Evolutionary conservation across 2,888 invertebrate species (phyloP).

Genomic region (Aquatica leii): DNA sequence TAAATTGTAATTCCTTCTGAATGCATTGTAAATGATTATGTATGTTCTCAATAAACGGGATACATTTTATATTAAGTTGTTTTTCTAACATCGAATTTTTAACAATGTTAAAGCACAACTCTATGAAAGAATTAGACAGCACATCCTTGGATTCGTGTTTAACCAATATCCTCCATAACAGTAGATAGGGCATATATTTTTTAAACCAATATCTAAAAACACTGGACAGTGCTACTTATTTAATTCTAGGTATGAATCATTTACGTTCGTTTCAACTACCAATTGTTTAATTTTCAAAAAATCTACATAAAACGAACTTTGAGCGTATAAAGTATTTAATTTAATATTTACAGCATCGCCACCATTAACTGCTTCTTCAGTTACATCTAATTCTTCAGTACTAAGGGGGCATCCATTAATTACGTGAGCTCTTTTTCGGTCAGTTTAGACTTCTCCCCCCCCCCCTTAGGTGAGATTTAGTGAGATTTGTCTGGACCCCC

Average conservation of each 20-base stretch:
- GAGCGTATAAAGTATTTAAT: not conserved
- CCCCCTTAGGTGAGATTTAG: too few relatives aligned
- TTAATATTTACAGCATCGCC: not conserved
- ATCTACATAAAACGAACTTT: not conserved
- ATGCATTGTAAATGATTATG: too few relatives aligned
- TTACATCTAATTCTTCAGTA: too few relatives aligned
- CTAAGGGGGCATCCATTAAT: too few relatives aligned
- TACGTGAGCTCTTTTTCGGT: too few relatives aligned
- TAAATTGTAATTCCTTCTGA: too few relatives aligned
- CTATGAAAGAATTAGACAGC: not conserved
- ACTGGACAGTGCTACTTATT: not conserved
- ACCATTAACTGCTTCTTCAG: too few relatives aligned
- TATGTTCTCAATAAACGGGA: too few relatives aligned
- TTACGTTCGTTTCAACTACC: not conserved
- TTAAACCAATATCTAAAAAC: not conserved
- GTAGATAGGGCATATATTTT: conserved; percentile 2
- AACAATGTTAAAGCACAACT: too few relatives aligned
- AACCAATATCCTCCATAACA: not conserved
- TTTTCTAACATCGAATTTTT: too few relatives aligned
- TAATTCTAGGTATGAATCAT: not conserved
- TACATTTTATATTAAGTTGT: not conserved
- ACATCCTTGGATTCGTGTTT: not conserved
- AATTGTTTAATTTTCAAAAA: not conserved
- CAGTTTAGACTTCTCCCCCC: too few relatives aligned
- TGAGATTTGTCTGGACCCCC: too few relatives aligned